Conservation (phyloP, 2,888 invertebrate species). For the Brenthis daphne region DNA sequence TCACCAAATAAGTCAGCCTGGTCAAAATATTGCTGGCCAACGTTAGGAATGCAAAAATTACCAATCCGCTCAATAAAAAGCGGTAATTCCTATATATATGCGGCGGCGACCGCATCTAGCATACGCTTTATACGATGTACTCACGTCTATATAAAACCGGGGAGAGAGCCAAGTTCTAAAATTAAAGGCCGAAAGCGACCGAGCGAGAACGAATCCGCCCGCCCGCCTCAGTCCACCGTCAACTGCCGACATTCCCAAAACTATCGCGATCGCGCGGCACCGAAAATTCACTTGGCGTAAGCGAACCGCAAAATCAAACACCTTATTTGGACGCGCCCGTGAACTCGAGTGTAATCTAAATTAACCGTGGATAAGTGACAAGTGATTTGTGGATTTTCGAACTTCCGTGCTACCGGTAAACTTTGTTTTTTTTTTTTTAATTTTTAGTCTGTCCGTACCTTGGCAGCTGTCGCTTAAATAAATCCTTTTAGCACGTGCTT, state of each 20-base stretch:
- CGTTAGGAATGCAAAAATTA: slow-evolving; percentile 72
- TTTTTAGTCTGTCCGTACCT: slow-evolving; percentile 48
- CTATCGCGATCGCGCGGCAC: slow-evolving; percentile 64
- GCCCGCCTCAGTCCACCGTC: slow-evolving; percentile 79
- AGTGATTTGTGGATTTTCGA: slow-evolving; percentile 71
- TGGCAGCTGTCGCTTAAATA: slow-evolving; percentile 48
- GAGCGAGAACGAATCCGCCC: slow-evolving; percentile 71
- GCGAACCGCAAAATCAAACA: slow-evolving; percentile 50
- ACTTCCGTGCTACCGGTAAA: slow-evolving; percentile 71
- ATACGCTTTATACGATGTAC: slow-evolving; percentile 81
- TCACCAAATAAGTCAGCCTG: slow-evolving; percentile 52
- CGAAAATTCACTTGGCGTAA: slow-evolving; percentile 64
- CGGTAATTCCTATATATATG: slow-evolving; percentile 80
- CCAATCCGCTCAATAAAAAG: slow-evolving; percentile 78
- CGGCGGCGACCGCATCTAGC: slow-evolving; percentile 76
- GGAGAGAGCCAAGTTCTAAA: slow-evolving; percentile 85
- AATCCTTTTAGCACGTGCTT: slow-evolving; percentile 58
- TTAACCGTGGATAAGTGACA: slow-evolving; percentile 65
- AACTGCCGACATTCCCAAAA: slow-evolving; percentile 75
- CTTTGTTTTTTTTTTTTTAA: slow-evolving; percentile 43
- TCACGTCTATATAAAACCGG: slow-evolving; percentile 83
- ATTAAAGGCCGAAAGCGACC: slow-evolving; percentile 79
- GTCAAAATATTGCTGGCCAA: slow-evolving; percentile 57
- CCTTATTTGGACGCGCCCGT: slow-evolving; percentile 62
- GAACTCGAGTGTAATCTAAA: slow-evolving; percentile 60